These are phyloP conservation scores for Ceratotherium simum DNA, from an alignment of 2,113 vertebrate genomes.

Conservation along the genomic window DNA sequence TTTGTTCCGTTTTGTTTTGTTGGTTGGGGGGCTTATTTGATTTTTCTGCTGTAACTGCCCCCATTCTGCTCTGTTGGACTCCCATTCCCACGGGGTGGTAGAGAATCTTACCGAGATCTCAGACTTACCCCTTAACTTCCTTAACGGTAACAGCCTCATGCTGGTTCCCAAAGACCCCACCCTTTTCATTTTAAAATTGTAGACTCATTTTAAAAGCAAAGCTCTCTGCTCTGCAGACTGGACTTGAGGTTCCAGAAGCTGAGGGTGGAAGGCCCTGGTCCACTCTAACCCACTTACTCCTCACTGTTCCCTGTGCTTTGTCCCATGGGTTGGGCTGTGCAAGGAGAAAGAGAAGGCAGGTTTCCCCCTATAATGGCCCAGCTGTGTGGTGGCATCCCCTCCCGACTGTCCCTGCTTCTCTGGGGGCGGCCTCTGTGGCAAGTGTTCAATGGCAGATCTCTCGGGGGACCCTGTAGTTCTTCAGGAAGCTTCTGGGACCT, in stretches of 20 bases:
- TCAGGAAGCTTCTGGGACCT: not conserved
- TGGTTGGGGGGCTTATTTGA: not conserved
- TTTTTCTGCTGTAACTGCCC: not conserved
- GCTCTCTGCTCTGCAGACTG: not conserved
- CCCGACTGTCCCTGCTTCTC: not conserved
- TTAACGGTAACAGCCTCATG: not conserved
- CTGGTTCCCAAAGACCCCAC: not conserved
- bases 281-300: too few relatives aligned
- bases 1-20: not conserved
- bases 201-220: not conserved
- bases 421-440: not conserved
- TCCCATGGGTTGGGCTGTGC: accelerated
- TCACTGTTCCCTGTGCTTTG: not conserved
- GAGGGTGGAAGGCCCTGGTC: too few relatives aligned
- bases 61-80: not conserved
- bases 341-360: not conserved
- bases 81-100: too few relatives aligned
- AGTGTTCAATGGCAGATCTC: not conserved
- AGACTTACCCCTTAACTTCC: not conserved
- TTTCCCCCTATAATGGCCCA: not conserved
- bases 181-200: not conserved
- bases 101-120: not conserved
- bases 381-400: too few relatives aligned
- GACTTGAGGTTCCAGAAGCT: not conserved
- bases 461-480: not conserved